phyloP scores from a whole-genome alignment of 2,113 vertebrate species.

The Cavia porcellus region DNA sequence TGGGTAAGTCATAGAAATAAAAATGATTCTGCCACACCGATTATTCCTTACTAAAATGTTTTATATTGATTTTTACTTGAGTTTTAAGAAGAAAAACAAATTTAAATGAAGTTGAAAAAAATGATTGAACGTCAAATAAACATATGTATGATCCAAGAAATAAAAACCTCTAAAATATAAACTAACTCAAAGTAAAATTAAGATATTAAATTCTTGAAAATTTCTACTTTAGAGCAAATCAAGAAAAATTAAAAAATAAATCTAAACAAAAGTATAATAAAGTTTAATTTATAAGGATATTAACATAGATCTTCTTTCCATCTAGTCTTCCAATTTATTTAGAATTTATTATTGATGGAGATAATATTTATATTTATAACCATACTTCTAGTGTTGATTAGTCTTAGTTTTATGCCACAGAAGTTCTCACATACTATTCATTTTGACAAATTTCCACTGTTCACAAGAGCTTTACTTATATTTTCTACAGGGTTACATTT shows the following conservation, averaged over 20 bases:
- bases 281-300: neutral
- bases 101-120: neutral
- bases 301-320: neutral
- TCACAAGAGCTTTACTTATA: neutral
- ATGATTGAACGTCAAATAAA: constrained; percentile 21
- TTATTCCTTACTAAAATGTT: neutral
- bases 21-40: neutral
- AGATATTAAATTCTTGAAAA: neutral
- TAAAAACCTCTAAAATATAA: neutral
- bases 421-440: neutral
- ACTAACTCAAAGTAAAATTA: neutral
- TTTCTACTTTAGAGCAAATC: constrained; percentile 13
- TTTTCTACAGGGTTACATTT: constrained; percentile 27
- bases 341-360: neutral
- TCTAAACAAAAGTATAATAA: neutral
- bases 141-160: neutral
- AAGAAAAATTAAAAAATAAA: neutral
- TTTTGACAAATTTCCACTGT: constrained; percentile 4
- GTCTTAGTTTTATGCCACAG: neutral
- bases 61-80: neutral
- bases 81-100: neutral
- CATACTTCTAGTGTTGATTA: neutral
- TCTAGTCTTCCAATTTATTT: constrained; percentile 12
- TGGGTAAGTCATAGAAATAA: neutral
- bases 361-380: neutral